Percentiles rank a stretch among this genome's conserved stretches.
Evolutionary conservation across 2,113 vertebrate genomes (phyloP).

Genomic region (Rhombomys opimus): DNA sequence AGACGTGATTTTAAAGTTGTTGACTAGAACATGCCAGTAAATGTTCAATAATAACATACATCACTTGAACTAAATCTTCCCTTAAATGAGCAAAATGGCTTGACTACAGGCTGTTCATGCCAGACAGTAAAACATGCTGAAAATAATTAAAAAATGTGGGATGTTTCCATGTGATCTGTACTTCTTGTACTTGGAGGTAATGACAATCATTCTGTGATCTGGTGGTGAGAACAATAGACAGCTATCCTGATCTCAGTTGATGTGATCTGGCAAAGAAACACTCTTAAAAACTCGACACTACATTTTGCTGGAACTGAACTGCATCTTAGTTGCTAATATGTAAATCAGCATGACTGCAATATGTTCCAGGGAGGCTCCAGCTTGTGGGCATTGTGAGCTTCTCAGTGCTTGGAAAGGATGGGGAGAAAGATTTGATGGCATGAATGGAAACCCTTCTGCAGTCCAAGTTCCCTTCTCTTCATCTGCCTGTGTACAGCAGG

Average conservation of each 20-base stretch:
- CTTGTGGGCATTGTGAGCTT: background rate
- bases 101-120: background rate
- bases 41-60: constrained; percentile 19
- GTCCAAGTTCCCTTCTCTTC: background rate
- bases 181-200: background rate
- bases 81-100: constrained; percentile 30
- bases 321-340: background rate
- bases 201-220: background rate
- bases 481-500: background rate
- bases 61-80: background rate
- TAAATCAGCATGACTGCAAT: background rate
- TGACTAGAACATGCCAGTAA: background rate
- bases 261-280: background rate
- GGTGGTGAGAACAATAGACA: background rate
- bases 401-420: background rate
- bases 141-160: background rate
- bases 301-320: background rate
- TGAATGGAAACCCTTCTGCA: background rate
- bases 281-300: background rate
- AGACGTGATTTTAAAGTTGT: background rate
- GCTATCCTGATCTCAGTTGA: background rate
- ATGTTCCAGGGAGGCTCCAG: background rate
- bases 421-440: background rate
- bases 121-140: background rate
- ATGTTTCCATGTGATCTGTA: background rate